phyloP scores from a whole-genome alignment of 2,888 invertebrate species.

The Agrotis clavis region DNA sequence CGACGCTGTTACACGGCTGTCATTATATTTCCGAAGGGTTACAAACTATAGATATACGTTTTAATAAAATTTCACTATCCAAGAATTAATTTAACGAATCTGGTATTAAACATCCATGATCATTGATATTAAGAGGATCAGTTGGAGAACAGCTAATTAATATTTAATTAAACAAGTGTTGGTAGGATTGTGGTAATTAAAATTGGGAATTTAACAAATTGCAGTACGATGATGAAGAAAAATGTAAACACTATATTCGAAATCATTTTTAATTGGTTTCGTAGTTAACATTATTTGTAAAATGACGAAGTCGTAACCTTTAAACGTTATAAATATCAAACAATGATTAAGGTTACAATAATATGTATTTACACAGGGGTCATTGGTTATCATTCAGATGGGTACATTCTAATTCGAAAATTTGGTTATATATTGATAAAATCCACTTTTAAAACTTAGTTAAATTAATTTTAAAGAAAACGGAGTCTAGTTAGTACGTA shows the following conservation, averaged over 20 bases:
- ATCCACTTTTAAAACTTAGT: conserved; percentile 9
- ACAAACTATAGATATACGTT: too few species aligned
- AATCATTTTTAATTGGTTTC: background rate
- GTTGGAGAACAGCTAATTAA: conserved; percentile 37
- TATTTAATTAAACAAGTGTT: conserved; percentile 49
- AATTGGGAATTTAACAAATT: conserved; percentile 44
- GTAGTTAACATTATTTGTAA: background rate
- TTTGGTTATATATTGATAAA: background rate
- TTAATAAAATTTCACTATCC: too few species aligned
- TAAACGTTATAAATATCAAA: background rate
- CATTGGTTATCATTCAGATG: background rate
- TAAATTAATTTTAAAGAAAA: conserved; percentile 34
- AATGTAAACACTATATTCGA: background rate
- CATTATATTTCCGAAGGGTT: too few species aligned
- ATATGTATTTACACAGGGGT: background rate
- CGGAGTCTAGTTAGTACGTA: conserved; percentile 30
- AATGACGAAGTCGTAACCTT: background rate
- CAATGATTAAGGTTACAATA: too few species aligned
- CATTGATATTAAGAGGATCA: conserved; percentile 21
- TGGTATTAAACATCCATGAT: conserved; percentile 6
- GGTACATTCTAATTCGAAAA: background rate
- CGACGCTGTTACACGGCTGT: too few species aligned
- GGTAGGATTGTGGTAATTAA: conserved; percentile 38
- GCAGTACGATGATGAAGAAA: conserved; percentile 11
- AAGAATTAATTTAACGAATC: background rate